Conservation (phyloP, 2,113 vertebrate genomes). For the Dendropsophus ebraccatus region DNA sequence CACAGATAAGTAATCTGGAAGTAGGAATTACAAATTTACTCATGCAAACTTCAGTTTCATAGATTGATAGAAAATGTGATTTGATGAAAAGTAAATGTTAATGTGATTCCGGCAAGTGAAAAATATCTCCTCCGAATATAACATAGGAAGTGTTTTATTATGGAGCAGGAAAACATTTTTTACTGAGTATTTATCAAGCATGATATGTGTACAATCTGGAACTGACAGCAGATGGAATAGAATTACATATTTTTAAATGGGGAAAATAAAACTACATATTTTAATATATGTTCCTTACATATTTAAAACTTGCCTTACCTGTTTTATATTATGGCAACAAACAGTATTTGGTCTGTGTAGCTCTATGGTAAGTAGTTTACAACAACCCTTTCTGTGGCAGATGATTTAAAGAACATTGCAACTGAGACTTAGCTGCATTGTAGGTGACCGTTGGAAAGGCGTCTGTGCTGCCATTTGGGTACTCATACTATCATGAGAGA, state of each 20-base stretch:
- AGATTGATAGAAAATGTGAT: conserved; percentile 47
- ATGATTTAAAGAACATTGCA: too few species aligned
- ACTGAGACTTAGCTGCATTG: too few species aligned
- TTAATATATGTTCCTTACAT: neutral
- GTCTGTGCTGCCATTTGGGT: too few species aligned
- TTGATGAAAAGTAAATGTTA: conserved; percentile 58
- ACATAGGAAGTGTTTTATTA: conserved; percentile 43
- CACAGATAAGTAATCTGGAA: conserved; percentile 56
- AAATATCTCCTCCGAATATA: conserved; percentile 32
- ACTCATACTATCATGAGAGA: too few species aligned
- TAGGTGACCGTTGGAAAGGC: too few species aligned
- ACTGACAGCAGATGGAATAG: neutral
- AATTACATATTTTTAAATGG: neutral
- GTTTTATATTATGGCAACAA: neutral
- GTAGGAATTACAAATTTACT: conserved; percentile 48
- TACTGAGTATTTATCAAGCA: conserved; percentile 29
- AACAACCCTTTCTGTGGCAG: too few species aligned
- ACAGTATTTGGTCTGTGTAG: too few species aligned
- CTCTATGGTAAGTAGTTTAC: too few species aligned
- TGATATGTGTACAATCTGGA: conserved; percentile 19
- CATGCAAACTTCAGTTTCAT: conserved; percentile 44
- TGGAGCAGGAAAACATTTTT: conserved; percentile 35
- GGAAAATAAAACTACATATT: neutral
- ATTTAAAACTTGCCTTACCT: neutral
- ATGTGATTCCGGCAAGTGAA: conserved; percentile 56